Evolutionary conservation across 2,888 invertebrate genomes (phyloP), one percentile per base, ranked within the genome.

Genomic region (Liopterus haemorrhoidalis): DNA sequence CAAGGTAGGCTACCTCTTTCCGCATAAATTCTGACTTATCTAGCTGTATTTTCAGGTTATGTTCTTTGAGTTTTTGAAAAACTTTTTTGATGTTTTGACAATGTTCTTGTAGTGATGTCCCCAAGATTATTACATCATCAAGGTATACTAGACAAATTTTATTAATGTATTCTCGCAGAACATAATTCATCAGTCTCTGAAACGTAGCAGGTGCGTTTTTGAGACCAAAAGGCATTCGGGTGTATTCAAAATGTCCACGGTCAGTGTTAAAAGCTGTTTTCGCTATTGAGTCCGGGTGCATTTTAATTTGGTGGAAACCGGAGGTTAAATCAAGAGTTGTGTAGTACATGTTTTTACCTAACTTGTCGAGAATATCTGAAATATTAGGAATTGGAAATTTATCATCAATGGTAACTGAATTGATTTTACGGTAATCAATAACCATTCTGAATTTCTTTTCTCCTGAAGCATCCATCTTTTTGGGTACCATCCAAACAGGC

Each of bases 351-450:
- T 2, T 20, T 35, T 35, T 35, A 5, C 20, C 35, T 18, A 20
- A 11, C 11, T 35, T 35, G 12, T 35, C 35, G 4, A 35, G 12
- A 35, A 35, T 8, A 15, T 31, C 31, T 3, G 15, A n/a, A 18
- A 33, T 40, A 30, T 40, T 30, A 5, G 39, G 39, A n/a, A 39
- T 39, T 6, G 39, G 28, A 16, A 39, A 39, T 18, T 9, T 38
- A 21, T 22, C 22, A 2, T 12, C 21, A 4, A 14, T 21, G 5
- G 36, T 36, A 22, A 12, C 9, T 2, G 20, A 0, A 5, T 41
- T 41, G 20, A 41, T 21, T 41, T 41, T 41, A 21, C 31, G 14
- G 18, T 27, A 38, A 9, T 38, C 38, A n/a, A 38, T 27, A 4
- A 38, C 28, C n/a, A 38, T 14, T 18, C 38, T 24, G 16, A 28